Evolutionary conservation across 2,797 vertebrate genomes (phyloP).

Genomic region (Scomberomorus guttatus): DNA sequence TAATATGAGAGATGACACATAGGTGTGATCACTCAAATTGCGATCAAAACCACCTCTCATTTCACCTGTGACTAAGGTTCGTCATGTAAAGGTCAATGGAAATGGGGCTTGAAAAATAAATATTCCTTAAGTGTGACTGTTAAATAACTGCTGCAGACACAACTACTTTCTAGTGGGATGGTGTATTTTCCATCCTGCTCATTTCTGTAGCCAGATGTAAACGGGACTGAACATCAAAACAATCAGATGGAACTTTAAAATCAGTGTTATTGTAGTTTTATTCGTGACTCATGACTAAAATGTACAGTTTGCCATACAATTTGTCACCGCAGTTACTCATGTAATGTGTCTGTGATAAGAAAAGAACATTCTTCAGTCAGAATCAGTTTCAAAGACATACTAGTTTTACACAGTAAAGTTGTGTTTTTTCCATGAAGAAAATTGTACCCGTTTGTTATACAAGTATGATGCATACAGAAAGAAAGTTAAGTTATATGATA

Average conservation of each 20-base stretch:
- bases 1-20: slow-evolving; percentile 50
- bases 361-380: slow-evolving; percentile 37
- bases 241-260: slow-evolving; percentile 36
- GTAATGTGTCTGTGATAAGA: slow-evolving; percentile 36
- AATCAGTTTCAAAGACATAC: slow-evolving; percentile 43
- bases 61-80: slow-evolving; percentile 27
- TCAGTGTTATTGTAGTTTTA: slow-evolving; percentile 55
- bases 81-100: slow-evolving; percentile 25
- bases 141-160: not conserved
- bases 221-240: slow-evolving; percentile 56
- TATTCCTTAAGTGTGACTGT: slow-evolving; percentile 1
- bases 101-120: slow-evolving; percentile 34
- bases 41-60: slow-evolving; percentile 11
- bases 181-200: slow-evolving; percentile 46
- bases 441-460: slow-evolving; percentile 24
- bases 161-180: slow-evolving; percentile 26
- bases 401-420: slow-evolving; percentile 68
- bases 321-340: slow-evolving; percentile 50
- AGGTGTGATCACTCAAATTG: slow-evolving; percentile 7
- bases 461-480: slow-evolving; percentile 64
- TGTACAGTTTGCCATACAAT: slow-evolving; percentile 62
- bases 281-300: slow-evolving; percentile 69
- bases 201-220: slow-evolving; percentile 36
- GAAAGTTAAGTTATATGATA: slow-evolving; percentile 27
- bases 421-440: slow-evolving; percentile 59